Percentiles rank a stretch among this genome's conserved stretches.
These are phyloP conservation scores for Hipposideros larvatus DNA, from an alignment of 2,797 vertebrate genomes.

Conservation along the genomic window DNA sequence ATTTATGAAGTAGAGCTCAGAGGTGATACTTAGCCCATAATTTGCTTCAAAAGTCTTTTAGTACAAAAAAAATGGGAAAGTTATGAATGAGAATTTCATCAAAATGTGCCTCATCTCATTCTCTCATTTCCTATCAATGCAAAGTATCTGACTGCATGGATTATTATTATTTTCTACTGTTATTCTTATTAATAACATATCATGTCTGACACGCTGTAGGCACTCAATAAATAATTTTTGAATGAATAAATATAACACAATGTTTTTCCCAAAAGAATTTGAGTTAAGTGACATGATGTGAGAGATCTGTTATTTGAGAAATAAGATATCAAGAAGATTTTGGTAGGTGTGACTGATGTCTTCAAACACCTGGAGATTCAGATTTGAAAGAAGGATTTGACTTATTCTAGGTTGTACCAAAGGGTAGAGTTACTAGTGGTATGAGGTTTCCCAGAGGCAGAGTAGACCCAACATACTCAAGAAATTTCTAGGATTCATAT, in stretches of 20 bases:
- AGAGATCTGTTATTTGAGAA: conserved; percentile 12
- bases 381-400: background rate
- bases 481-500: background rate
- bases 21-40: background rate
- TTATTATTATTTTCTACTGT: conserved; percentile 19
- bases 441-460: background rate
- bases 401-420: background rate
- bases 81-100: background rate
- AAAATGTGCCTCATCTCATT: background rate
- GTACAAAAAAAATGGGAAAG: background rate
- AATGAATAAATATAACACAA: conserved; percentile 7
- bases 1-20: background rate
- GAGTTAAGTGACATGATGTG: background rate
- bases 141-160: background rate
- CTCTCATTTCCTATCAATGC: background rate
- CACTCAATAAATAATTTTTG: background rate
- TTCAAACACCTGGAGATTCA: background rate
- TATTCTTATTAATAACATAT: background rate
- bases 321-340: background rate
- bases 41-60: conserved; percentile 15
- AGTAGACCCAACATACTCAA: background rate
- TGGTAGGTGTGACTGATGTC: background rate
- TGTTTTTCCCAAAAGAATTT: background rate
- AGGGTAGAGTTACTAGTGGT: background rate
- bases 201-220: background rate